These are phyloP conservation scores for Toxotes lorentzi DNA, from an alignment of 2,797 vertebrate species.

Conservation along the genomic window DNA sequence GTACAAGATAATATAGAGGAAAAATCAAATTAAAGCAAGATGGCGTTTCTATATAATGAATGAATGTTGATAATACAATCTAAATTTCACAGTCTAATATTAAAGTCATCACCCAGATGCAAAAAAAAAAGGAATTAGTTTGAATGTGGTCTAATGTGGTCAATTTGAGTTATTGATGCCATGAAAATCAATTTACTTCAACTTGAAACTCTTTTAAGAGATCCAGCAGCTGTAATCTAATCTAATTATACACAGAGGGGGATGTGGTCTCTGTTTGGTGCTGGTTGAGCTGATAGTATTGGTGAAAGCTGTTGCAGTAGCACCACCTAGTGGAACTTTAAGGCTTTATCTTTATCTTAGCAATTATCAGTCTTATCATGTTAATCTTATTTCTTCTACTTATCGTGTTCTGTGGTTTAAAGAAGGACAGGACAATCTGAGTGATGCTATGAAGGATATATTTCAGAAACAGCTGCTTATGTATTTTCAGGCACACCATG, in stretches of 20 bases:
- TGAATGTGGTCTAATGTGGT: background rate
- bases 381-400: background rate
- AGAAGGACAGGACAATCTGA: constrained; percentile 54
- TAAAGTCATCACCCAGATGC: background rate
- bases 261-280: background rate
- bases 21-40: background rate
- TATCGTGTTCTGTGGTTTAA: background rate
- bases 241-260: background rate
- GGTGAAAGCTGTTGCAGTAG: background rate
- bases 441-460: constrained; percentile 63
- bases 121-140: background rate
- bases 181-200: background rate
- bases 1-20: background rate
- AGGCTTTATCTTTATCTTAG: background rate
- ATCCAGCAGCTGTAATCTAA: background rate
- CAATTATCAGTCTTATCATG: background rate
- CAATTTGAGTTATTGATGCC: background rate
- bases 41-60: background rate
- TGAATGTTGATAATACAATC: background rate
- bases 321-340: constrained; percentile 23
- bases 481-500: constrained; percentile 56
- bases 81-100: background rate
- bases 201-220: background rate
- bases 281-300: background rate
- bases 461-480: constrained; percentile 46